Evolutionary conservation across 2,888 invertebrate species (phyloP).

Genomic region (Drosophila putrida): DNA sequence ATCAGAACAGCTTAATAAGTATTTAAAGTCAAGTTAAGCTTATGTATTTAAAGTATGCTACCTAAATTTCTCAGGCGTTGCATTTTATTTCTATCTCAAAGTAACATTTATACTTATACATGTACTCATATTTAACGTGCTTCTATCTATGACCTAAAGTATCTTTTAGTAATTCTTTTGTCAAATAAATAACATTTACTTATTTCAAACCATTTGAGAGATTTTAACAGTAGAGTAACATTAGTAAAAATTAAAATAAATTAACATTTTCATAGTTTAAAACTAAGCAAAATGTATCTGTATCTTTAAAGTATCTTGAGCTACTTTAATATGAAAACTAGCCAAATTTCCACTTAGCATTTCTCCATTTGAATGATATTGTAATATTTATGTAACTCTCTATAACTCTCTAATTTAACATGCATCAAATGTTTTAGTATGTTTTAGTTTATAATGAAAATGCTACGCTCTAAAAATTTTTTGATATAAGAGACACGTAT

Average conservation of each 20-base stretch:
- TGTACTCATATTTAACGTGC: too few species aligned
- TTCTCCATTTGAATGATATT: constrained; percentile 5
- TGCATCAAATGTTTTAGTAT: constrained; percentile 63
- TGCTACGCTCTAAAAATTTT: constrained; percentile 69
- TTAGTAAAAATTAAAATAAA: too few species aligned
- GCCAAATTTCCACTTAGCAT: neutral
- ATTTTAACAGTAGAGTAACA: too few species aligned
- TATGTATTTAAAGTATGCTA: too few species aligned
- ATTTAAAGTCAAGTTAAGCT: neutral
- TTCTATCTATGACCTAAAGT: neutral
- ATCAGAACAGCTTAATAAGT: neutral
- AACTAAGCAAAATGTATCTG: too few species aligned
- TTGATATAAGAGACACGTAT: constrained; percentile 28
- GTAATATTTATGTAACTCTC: constrained; percentile 18
- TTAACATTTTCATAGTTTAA: too few species aligned
- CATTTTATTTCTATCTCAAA: too few species aligned
- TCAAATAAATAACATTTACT: neutral
- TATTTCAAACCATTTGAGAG: neutral
- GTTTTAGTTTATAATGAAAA: constrained; percentile 49
- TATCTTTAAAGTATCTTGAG: too few species aligned
- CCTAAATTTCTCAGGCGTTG: too few species aligned
- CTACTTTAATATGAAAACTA: too few species aligned
- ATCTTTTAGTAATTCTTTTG: neutral
- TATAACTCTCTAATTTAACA: constrained; percentile 47
- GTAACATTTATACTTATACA: too few species aligned